phyloP scores from a whole-genome alignment of 2,113 vertebrate species.

The Naja naja region DNA sequence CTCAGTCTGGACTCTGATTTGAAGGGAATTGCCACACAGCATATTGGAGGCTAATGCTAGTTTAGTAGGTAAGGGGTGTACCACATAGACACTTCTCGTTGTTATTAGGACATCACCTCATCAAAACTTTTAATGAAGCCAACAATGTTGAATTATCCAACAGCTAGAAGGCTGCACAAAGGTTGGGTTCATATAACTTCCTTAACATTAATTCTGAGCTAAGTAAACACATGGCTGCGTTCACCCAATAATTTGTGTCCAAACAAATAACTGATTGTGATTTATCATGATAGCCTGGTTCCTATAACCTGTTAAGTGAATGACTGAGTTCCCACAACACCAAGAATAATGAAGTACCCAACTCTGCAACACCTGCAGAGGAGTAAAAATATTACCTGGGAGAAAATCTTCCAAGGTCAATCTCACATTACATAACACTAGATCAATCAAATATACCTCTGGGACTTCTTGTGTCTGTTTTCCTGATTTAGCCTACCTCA shows the following conservation, averaged over 20 bases:
- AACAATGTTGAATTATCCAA: not conserved
- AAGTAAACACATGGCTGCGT: not conserved
- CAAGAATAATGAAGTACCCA: not conserved
- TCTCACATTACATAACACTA: not conserved
- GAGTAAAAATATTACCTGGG: not conserved
- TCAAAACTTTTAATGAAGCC: not conserved
- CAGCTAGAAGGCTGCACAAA: not conserved
- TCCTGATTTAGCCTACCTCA: not conserved
- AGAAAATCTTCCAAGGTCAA: not conserved
- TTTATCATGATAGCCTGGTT: not conserved
- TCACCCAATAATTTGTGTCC: not conserved
- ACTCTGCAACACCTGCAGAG: not conserved
- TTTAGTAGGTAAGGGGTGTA: not conserved
- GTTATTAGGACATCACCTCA: not conserved
- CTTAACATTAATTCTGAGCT: not conserved
- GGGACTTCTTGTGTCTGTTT: not conserved
- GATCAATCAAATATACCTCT: not conserved
- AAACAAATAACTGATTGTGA: not conserved
- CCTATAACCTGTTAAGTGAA: not conserved
- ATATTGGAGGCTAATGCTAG: not conserved
- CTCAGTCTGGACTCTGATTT: not conserved
- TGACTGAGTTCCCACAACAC: not conserved
- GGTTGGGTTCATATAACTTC: not conserved
- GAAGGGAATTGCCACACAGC: not conserved
- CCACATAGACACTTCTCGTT: not conserved